phyloP scores from a whole-genome alignment of 2,888 invertebrate genomes.

The Marronus borbonicus region DNA sequence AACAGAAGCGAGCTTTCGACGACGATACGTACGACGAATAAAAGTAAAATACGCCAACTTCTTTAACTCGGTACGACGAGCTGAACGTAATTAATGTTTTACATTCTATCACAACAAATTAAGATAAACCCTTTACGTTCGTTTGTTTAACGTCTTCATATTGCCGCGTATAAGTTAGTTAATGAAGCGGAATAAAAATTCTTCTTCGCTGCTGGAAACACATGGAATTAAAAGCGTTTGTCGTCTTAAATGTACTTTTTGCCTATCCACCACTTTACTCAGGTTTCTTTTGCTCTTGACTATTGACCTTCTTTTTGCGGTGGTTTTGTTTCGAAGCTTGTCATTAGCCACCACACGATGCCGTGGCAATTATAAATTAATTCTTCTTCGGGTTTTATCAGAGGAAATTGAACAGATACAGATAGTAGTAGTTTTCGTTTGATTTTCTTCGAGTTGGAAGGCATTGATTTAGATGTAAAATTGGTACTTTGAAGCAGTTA shows the following conservation, averaged over 20 bases:
- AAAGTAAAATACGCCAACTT: constrained; percentile 56
- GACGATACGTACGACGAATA: constrained; percentile 50
- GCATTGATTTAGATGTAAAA: neutral
- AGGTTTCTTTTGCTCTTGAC: neutral
- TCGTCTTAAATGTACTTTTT: constrained; percentile 28
- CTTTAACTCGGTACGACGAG: constrained; percentile 55
- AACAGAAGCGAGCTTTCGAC: constrained; percentile 50
- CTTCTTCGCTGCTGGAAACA: constrained; percentile 15
- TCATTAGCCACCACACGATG: neutral
- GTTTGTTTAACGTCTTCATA: constrained; percentile 52
- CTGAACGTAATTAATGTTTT: constrained; percentile 62
- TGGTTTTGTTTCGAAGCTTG: constrained; percentile 6
- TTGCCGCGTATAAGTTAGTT: constrained; percentile 28
- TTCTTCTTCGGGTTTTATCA: constrained; percentile 10
- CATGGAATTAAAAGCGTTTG: constrained; percentile 23
- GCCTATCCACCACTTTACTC: neutral
- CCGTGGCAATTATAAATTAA: constrained; percentile 32
- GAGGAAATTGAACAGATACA: constrained; percentile 12
- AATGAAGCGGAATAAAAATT: constrained; percentile 46
- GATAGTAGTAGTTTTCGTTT: neutral
- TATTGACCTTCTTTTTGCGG: constrained; percentile 34
- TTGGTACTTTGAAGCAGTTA: too few species aligned
- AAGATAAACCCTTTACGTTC: constrained; percentile 59
- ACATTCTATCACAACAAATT: constrained; percentile 63
- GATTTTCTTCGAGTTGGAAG: too few species aligned